A percentile compares a stretch with the other conserved stretches of the same genome.
phyloP scores from a whole-genome alignment of 2,888 invertebrate genomes.

The Plagiodera versicolora region DNA sequence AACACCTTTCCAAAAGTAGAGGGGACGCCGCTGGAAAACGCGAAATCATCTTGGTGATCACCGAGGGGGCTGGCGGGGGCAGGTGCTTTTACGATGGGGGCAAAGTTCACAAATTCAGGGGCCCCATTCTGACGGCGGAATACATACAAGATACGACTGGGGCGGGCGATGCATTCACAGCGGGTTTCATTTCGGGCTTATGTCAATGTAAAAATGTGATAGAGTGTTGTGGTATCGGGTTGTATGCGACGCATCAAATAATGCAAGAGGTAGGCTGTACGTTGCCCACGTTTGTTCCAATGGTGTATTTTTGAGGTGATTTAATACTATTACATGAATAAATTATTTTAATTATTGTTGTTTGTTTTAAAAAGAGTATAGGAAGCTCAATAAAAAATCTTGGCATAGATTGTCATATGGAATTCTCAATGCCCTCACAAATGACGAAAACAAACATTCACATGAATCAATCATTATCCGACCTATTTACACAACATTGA shows the following conservation, averaged over 20 bases:
- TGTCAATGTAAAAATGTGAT: slow-evolving; percentile 50
- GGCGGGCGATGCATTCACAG: slow-evolving; percentile 64
- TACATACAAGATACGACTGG: slow-evolving; percentile 61
- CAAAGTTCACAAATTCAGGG: slow-evolving; percentile 38
- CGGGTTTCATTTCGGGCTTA: slow-evolving; percentile 60
- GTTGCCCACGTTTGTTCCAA: slow-evolving; percentile 46
- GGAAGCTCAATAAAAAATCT: no score
- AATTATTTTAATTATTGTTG: no score
- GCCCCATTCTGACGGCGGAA: slow-evolving; percentile 50
- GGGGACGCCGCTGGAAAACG: slow-evolving; percentile 48
- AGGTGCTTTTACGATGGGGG: slow-evolving; percentile 52
- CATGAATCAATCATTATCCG: no score
- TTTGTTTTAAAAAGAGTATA: no score
- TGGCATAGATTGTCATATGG: no score
- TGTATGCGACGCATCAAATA: slow-evolving; percentile 54
- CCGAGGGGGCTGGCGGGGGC: slow-evolving; percentile 63
- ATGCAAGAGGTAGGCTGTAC: slow-evolving; percentile 58
- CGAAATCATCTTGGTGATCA: slow-evolving; percentile 66
- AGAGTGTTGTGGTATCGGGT: slow-evolving; percentile 56
- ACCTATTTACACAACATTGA: no score
- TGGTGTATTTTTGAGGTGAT: no score
- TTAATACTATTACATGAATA: no score
- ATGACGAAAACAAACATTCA: no score
- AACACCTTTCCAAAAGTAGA: slow-evolving; percentile 21
- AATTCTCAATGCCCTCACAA: no score